These are phyloP conservation scores for Vannuccia rotundouncinata DNA, from an alignment of 2,888 invertebrate species.

Conservation along the genomic window DNA sequence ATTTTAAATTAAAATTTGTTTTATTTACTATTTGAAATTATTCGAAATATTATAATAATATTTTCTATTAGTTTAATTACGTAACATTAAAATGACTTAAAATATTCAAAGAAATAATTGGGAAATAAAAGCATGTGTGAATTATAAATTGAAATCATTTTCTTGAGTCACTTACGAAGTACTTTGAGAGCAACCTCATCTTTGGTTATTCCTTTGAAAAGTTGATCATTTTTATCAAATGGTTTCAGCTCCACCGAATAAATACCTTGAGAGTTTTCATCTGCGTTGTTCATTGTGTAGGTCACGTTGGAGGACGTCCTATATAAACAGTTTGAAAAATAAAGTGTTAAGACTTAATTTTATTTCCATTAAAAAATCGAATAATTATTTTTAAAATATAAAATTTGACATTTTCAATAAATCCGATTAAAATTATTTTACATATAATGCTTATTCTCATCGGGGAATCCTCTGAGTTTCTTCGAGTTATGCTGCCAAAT, in stretches of 20 bases:
- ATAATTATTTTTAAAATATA: background rate
- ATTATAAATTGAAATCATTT: background rate
- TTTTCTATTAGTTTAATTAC: background rate
- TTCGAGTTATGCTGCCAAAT: slow-evolving; percentile 28
- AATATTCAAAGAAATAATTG: background rate
- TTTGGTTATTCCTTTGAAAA: background rate
- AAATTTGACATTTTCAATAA: background rate
- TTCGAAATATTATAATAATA: too few relatives aligned
- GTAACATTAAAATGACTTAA: background rate
- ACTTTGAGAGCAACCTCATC: slow-evolving; percentile 32
- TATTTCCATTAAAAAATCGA: background rate
- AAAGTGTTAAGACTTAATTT: background rate
- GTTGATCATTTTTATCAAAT: background rate
- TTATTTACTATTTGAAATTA: too few relatives aligned
- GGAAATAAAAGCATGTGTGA: background rate
- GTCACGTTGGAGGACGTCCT: slow-evolving; percentile 30
- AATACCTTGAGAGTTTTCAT: slow-evolving; percentile 31
- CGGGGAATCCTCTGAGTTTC: background rate
- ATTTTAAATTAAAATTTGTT: background rate
- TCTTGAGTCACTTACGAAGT: slow-evolving; percentile 34
- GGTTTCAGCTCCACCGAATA: slow-evolving; percentile 32
- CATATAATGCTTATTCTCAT: slow-evolving; percentile 30
- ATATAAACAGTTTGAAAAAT: background rate
- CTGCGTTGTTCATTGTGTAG: slow-evolving; percentile 29
- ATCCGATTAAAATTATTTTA: background rate